Evolutionary conservation across 2,888 invertebrate genomes (phyloP).

Genomic region (Himalopsyche anomala): DNA sequence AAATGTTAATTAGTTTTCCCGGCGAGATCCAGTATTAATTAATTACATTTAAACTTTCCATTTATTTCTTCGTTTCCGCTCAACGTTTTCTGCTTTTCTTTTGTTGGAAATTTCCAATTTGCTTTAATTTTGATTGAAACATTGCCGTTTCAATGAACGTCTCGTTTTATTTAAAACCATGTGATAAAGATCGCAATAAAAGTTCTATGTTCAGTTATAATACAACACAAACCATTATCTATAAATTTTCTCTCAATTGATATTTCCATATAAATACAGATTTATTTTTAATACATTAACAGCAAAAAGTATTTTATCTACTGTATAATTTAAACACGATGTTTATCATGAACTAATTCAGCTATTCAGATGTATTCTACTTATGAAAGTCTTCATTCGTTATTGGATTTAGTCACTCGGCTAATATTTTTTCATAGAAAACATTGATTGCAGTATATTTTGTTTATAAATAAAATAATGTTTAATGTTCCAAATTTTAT

Average conservation of each 20-base stretch:
- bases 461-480: no score
- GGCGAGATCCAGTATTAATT: slow-evolving; percentile 59
- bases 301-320: no score
- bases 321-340: no score
- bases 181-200: not conserved
- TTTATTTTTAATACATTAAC: no score
- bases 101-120: slow-evolving; percentile 60
- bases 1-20: slow-evolving; percentile 59
- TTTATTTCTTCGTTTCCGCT: slow-evolving; percentile 55
- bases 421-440: no score
- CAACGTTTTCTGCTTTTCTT: slow-evolving; percentile 42
- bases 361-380: no score
- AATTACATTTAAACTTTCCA: slow-evolving; percentile 64
- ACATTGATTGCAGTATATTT: no score
- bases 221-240: no score
- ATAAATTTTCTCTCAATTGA: not conserved
- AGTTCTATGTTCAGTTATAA: not conserved
- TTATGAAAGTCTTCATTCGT: not conserved
- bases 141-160: slow-evolving; percentile 42
- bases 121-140: slow-evolving; percentile 63
- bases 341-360: no score
- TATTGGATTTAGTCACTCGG: not conserved
- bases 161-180: slow-evolving; percentile 36
- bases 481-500: no score
- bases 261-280: slow-evolving; percentile 7